Evolutionary conservation across 2,113 vertebrate species (phyloP).

Genomic region (Brevimyrus niger): DNA sequence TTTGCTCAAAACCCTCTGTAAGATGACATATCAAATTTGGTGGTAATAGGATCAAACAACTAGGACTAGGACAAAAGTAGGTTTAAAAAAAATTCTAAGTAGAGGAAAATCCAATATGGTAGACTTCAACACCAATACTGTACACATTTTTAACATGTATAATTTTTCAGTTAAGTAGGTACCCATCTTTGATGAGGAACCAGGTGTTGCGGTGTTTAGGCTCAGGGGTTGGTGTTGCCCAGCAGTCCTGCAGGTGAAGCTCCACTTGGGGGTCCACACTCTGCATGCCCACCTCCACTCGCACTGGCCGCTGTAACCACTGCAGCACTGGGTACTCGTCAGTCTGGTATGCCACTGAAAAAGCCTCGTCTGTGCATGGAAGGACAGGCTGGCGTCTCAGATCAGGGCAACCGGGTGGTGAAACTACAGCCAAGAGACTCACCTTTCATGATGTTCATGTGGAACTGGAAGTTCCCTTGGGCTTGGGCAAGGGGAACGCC

Average conservation of each 20-base stretch:
- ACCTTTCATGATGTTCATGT: constrained; percentile 25
- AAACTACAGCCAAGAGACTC: neutral
- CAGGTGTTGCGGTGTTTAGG: constrained; percentile 2
- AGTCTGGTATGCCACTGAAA: neutral
- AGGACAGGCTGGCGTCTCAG: neutral
- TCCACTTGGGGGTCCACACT: constrained; percentile 15
- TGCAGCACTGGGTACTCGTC: constrained; percentile 8
- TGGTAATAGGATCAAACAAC: neutral
- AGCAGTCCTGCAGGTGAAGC: constrained; percentile 17
- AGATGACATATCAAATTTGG: neutral
- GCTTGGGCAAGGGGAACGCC: neutral
- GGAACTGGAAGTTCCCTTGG: neutral
- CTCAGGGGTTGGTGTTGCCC: constrained; percentile 5
- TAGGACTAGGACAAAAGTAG: neutral
- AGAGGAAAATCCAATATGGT: neutral
- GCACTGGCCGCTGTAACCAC: neutral
- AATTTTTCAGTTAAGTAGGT: neutral
- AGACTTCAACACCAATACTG: neutral
- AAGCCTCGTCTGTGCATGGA: neutral
- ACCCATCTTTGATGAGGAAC: constrained; percentile 23
- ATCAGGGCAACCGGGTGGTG: neutral
- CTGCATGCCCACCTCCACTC: constrained; percentile 13
- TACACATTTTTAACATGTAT: neutral
- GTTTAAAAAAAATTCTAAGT: neutral
- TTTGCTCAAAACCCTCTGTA: neutral